Conservation (phyloP, 92 coral and sea anemone genomes). For the Paramuricea clavata region DNA sequence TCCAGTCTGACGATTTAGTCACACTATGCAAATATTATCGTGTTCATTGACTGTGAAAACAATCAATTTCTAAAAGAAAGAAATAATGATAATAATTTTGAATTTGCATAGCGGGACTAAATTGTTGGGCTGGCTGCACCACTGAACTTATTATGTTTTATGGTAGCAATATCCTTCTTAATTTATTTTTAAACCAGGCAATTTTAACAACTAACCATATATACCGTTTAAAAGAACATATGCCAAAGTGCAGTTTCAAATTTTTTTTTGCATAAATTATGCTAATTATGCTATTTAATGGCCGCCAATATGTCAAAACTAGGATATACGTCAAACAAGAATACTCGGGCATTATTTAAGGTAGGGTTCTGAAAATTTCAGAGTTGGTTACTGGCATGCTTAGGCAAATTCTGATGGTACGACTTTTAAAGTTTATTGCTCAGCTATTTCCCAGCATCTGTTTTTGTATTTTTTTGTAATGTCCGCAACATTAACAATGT, state of each 20-base stretch:
- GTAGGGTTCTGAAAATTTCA: neutral
- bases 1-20: too few species aligned
- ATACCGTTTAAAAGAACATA: neutral
- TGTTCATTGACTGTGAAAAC: too few species aligned
- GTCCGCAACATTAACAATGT: neutral
- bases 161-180: too few species aligned
- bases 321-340: neutral
- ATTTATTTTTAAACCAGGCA: too few species aligned
- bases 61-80: too few species aligned
- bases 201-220: too few species aligned
- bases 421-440: neutral
- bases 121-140: too few species aligned
- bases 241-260: neutral
- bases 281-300: neutral
- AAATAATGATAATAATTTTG: too few species aligned
- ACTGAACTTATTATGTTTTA: too few species aligned
- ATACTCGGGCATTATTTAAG: neutral
- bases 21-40: too few species aligned
- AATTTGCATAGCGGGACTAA: too few species aligned
- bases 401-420: neutral
- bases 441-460: constrained; percentile 3
- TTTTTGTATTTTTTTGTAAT: neutral
- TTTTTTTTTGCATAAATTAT: neutral
- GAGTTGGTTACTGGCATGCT: neutral
- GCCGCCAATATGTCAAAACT: constrained; percentile 5